phyloP scores from a whole-genome alignment of 2,888 invertebrate species.

The Acrocera orbiculus region DNA sequence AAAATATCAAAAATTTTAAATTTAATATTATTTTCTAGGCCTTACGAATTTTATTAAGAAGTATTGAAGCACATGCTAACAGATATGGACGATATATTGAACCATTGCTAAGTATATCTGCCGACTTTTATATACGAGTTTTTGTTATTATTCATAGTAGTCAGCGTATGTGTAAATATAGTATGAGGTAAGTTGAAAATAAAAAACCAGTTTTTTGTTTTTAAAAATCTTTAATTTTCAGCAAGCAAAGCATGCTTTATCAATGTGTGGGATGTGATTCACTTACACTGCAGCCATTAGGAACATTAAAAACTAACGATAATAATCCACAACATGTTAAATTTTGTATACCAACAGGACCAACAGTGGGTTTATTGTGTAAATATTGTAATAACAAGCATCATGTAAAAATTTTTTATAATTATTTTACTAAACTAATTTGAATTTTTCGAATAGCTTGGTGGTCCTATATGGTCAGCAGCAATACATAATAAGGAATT shows the following conservation, averaged over 20 bases:
- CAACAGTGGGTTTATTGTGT: conserved; percentile 48
- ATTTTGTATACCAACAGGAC: conserved; percentile 49
- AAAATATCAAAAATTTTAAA: not conserved
- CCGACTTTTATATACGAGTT: conserved; percentile 91
- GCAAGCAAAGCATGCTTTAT: conserved; percentile 74
- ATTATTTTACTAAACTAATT: not conserved
- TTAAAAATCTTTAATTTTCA: conserved; percentile 20
- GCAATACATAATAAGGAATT: conserved; percentile 68
- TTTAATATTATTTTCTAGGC: conserved; percentile 40
- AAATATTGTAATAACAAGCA: conserved; percentile 56
- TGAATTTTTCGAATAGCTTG: conserved; percentile 37
- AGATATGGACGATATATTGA: conserved; percentile 83
- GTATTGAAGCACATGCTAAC: conserved; percentile 82
- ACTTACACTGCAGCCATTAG: conserved; percentile 58
- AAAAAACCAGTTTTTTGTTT: conserved; percentile 3
- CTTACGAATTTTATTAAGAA: conserved; percentile 77
- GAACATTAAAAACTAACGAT: conserved; percentile 40
- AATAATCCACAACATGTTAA: conserved; percentile 41
- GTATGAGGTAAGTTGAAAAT: conserved; percentile 43
- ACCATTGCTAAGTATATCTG: conserved; percentile 78
- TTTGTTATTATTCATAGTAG: conserved; percentile 74
- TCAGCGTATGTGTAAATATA: conserved; percentile 68
- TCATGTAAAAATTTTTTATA: conserved; percentile 38
- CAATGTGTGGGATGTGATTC: conserved; percentile 83
- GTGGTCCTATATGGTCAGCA: conserved; percentile 89